phyloP scores from a whole-genome alignment of 2,113 vertebrate species.

The Hiodon tergisus region DNA sequence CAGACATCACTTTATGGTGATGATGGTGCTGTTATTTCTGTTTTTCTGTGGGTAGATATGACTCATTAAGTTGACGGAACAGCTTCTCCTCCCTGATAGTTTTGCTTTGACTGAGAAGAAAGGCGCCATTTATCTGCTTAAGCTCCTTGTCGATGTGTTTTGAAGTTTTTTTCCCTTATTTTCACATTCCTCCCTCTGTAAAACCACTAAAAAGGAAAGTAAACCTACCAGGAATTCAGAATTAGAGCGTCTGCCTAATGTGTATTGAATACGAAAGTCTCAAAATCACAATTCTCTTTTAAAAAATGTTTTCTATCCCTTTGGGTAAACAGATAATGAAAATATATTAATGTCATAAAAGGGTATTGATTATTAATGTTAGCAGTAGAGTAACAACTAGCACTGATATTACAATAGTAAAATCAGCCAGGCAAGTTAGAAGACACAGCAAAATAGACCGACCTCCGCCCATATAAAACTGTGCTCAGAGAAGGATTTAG shows the following conservation, averaged over 20 bases:
- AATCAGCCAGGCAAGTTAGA: too few relatives aligned
- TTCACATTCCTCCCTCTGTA: background rate
- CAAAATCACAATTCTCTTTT: background rate
- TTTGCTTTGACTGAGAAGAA: conserved; percentile 26
- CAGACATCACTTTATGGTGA: conserved; percentile 4
- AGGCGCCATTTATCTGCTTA: conserved; percentile 31
- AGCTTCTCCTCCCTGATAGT: conserved; percentile 16
- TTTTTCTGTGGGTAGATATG: conserved; percentile 23
- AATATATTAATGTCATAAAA: too few relatives aligned
- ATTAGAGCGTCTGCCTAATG: background rate
- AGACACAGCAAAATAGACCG: conserved; percentile 21
- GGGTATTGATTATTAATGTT: too few relatives aligned
- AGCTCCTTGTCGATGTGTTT: conserved; percentile 24
- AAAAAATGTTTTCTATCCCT: background rate
- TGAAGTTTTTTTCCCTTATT: conserved; percentile 16
- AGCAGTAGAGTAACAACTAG: too few relatives aligned
- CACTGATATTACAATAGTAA: too few relatives aligned
- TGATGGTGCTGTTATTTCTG: conserved; percentile 14
- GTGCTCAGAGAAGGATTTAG: too few relatives aligned
- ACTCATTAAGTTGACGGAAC: conserved; percentile 34
- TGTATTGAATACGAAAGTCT: background rate
- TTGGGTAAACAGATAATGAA: conserved; percentile 4
- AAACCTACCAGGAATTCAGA: background rate
- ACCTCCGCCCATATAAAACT: too few relatives aligned
- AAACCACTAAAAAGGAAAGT: conserved; percentile 10